Base-by-base conservation (phyloP, 2,113 vertebrate species). In the Gymnocephalus cernua region DNA sequence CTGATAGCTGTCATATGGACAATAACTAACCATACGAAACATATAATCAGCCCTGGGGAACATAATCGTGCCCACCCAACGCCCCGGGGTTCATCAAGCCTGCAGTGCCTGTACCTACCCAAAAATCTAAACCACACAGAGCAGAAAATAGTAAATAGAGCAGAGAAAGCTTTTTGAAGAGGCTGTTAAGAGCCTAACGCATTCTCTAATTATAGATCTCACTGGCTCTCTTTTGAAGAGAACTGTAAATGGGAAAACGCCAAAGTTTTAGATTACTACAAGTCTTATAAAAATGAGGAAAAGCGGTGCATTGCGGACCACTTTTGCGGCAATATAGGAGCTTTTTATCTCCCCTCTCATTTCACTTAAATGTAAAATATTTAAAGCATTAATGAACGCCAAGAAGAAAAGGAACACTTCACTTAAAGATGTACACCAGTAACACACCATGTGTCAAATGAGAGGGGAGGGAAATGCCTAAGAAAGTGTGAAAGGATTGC, bases 141-240 rank as follows among this genome's bases (percentile, higher is more conserved):
- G 90, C 79, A 94, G 88, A 91, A 89, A 93, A 90, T 89, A 90
- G 92, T 91, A 94, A 93, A 93, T 86, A 86, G 84, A 91, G 90
- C 72, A 90, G 90, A 88, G 93, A 94, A 95, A 94, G 92, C 90
- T 90, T 93, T 94, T 92, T 93, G 90, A 92, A 90, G 90, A 78
- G 88, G 74, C 91, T 79, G 90, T 94, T 92, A 94, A 88, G 90
- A 79, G 66, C 84, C 85, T 88, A 85, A 93, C 89, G 90, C 78
- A 88, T 94, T 94, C 93, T 91, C 87, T 96, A 95, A 96, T 96
- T 96, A 96, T 90, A 95, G 89, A 93, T 94, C 85, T 88, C 86
- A 89, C 85, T 89, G 72, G 75, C 78, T 79, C 61, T 64, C 74
- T 82, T 95, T 95, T 95, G 94, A 95, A 93, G 93, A 83, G 82